Evolutionary conservation across 2,888 invertebrate species (phyloP).

Genomic region (Xiphydria camelus): DNA sequence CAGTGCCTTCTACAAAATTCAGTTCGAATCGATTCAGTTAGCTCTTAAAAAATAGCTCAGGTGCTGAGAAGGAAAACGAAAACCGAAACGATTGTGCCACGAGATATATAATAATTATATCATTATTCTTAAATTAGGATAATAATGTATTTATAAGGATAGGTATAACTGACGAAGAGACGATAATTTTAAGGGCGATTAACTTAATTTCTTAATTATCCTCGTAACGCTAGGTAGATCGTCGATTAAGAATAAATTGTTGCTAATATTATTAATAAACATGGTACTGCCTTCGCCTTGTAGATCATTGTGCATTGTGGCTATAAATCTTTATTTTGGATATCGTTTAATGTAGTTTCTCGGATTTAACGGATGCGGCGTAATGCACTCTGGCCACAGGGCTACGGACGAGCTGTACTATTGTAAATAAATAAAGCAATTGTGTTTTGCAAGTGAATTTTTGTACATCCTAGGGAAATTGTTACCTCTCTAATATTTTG

Average conservation of each 20-base stretch:
- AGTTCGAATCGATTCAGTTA: too few species aligned
- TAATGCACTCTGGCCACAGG: conserved; percentile 1
- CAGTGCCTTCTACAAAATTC: too few species aligned
- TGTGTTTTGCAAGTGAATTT: neutral
- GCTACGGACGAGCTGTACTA: neutral
- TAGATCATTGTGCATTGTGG: neutral
- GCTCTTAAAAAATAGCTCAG: too few species aligned
- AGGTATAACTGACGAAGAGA: neutral
- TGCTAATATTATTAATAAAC: neutral
- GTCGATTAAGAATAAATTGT: neutral
- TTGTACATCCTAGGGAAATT: too few species aligned
- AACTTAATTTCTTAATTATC: neutral
- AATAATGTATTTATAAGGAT: neutral
- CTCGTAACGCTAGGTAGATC: neutral
- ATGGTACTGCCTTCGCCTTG: neutral
- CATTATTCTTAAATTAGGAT: neutral
- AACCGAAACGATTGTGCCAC: too few species aligned
- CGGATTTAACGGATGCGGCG: too few species aligned
- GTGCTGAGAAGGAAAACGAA: too few species aligned
- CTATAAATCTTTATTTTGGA: neutral
- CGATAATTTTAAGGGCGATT: neutral
- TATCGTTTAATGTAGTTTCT: neutral
- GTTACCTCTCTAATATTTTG: too few species aligned
- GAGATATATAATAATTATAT: too few species aligned
- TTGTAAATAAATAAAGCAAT: conserved; percentile 1